Conservation (phyloP, 64 coral and sea anemone species). For the Montipora cactus region DNA sequence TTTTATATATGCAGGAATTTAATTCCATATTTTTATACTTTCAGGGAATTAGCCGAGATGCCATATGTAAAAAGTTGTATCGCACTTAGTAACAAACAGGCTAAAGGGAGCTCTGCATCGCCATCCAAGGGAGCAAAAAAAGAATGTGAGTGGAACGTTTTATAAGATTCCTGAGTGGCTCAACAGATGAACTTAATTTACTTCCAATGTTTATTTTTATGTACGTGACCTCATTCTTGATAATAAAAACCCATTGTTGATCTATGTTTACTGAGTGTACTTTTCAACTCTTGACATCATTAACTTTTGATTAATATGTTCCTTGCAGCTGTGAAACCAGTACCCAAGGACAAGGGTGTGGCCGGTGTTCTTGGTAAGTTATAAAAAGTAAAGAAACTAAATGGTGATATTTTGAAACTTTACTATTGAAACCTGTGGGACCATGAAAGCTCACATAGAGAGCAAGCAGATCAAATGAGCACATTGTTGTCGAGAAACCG, state of each 20-base stretch:
- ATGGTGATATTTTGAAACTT: too few relatives aligned
- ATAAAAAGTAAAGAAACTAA: too few relatives aligned
- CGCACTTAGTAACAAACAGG: constrained; percentile 25
- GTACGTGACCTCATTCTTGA: too few relatives aligned
- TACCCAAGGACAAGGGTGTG: constrained; percentile 94
- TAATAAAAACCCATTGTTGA: too few relatives aligned
- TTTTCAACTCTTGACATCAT: neutral
- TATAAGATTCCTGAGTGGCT: too few relatives aligned
- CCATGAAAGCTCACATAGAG: too few relatives aligned
- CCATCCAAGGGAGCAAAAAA: constrained; percentile 39
- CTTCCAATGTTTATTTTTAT: neutral
- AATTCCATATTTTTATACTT: neutral
- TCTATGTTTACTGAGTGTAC: too few relatives aligned
- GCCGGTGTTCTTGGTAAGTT: constrained; percentile 90
- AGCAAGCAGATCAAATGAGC: too few relatives aligned
- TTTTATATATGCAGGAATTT: neutral
- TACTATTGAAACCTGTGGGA: too few relatives aligned
- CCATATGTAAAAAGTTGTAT: constrained; percentile 91
- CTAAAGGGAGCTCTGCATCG: constrained; percentile 7
- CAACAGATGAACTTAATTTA: neutral
- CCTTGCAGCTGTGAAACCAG: constrained; percentile 69
- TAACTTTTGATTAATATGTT: neutral
- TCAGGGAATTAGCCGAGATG: constrained; percentile 84
- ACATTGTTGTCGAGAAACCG: too few relatives aligned
- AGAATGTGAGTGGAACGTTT: constrained; percentile 9